Conservation (phyloP, 1,140 invertebrate species). For the Brachionus asplanchnoidis region DNA sequence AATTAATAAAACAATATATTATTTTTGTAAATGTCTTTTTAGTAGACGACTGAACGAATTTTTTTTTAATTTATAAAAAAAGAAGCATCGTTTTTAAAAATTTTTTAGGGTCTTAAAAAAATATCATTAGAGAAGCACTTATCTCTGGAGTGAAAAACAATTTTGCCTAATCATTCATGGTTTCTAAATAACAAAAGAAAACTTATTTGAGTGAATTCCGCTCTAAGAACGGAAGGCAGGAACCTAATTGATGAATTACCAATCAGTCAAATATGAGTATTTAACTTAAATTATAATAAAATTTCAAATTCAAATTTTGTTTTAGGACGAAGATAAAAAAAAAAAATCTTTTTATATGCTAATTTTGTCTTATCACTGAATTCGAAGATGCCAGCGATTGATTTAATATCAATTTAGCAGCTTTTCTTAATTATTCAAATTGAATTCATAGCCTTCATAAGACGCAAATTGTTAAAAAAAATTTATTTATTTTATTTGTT, state of each 20-base stretch:
- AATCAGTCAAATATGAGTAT: background rate
- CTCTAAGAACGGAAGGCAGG: background rate
- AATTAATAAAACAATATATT: no score
- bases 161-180: background rate
- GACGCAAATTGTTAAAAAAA: background rate
- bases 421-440: constrained; percentile 19
- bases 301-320: background rate
- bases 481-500: background rate
- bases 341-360: constrained; percentile 15
- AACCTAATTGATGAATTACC: background rate
- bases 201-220: background rate
- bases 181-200: background rate
- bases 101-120: background rate
- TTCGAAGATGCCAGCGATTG: background rate
- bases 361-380: constrained; percentile 8
- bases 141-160: background rate
- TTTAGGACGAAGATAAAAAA: background rate
- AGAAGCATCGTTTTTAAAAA: no score
- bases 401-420: constrained; percentile 8
- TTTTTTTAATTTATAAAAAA: no score
- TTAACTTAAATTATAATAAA: background rate
- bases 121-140: background rate
- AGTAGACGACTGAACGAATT: no score
- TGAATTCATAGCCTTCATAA: background rate
- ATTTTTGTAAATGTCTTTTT: no score